Percentiles rank a stretch among this genome's conserved stretches.
Evolutionary conservation across 1,140 invertebrate genomes (phyloP).

Genomic region (Asobara japonica): DNA sequence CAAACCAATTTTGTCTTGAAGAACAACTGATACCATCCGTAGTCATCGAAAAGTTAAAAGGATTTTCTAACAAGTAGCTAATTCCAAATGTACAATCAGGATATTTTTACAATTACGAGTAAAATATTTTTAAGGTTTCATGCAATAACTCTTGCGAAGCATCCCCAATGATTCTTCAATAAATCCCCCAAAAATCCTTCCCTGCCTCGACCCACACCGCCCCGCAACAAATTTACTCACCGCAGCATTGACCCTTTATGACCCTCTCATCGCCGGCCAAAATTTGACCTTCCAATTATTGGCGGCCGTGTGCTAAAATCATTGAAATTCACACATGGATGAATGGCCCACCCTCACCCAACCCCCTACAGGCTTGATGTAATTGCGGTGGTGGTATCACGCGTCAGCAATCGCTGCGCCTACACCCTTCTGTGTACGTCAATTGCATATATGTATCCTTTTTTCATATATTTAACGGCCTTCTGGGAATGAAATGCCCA

Average conservation of each 20-base stretch:
- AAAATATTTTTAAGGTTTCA: too few relatives aligned
- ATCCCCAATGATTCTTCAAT: background rate
- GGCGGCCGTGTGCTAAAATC: background rate
- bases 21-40: too few relatives aligned
- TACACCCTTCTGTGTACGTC: background rate
- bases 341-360: background rate
- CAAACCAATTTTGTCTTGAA: too few relatives aligned
- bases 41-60: too few relatives aligned
- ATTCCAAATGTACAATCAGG: too few relatives aligned
- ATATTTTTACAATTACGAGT: too few relatives aligned
- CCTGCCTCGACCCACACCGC: background rate
- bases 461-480: background rate
- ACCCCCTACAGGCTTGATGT: slow-evolving; percentile 7
- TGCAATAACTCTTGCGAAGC: too few relatives aligned
- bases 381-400: slow-evolving; percentile 18
- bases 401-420: slow-evolving; percentile 10
- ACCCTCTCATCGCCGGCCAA: background rate
- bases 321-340: background rate
- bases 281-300: slow-evolving; percentile 14
- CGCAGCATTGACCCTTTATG: background rate
- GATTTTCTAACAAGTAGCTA: too few relatives aligned
- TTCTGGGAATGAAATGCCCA: background rate
- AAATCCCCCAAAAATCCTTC: background rate
- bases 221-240: background rate
- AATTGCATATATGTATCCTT: slow-evolving; percentile 11